These are phyloP conservation scores for Microtus oregoni DNA, from an alignment of 2,113 vertebrate species.

Conservation along the genomic window DNA sequence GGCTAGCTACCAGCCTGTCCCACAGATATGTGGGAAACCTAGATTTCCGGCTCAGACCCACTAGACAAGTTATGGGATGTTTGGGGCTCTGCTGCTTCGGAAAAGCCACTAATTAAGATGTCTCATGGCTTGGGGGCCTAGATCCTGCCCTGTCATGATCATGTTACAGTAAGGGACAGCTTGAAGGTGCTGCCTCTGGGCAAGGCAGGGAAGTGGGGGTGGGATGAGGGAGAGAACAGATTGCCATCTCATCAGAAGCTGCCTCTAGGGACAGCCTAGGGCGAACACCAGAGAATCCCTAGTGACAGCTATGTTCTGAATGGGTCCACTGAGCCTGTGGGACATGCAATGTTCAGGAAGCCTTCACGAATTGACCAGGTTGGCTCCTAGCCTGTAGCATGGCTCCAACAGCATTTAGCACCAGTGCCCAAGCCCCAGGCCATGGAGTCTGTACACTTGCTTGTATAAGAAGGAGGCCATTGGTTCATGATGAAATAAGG, in stretches of 20 bases:
- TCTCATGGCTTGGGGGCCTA: not conserved
- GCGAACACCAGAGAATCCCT: rapidly evolving
- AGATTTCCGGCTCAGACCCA: not conserved
- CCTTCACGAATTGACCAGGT: rapidly evolving
- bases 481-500: no score
- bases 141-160: not conserved
- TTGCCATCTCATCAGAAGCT: not conserved
- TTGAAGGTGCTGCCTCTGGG: not conserved
- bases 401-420: rapidly evolving
- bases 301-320: not conserved
- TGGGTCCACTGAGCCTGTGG: rapidly evolving
- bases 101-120: slow-evolving; percentile 48
- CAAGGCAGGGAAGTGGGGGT: no score
- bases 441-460: not conserved
- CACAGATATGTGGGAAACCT: not conserved
- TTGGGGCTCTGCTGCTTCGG: not conserved
- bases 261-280: not conserved
- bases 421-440: not conserved
- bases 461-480: rapidly evolving
- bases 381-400: rapidly evolving
- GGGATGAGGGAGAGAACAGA: not conserved
- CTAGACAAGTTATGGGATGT: not conserved
- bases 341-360: rapidly evolving
- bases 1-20: not conserved
- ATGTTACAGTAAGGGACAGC: not conserved